Evolutionary conservation across 2,888 invertebrate genomes (phyloP).

Genomic region (Deilephila porcellus): DNA sequence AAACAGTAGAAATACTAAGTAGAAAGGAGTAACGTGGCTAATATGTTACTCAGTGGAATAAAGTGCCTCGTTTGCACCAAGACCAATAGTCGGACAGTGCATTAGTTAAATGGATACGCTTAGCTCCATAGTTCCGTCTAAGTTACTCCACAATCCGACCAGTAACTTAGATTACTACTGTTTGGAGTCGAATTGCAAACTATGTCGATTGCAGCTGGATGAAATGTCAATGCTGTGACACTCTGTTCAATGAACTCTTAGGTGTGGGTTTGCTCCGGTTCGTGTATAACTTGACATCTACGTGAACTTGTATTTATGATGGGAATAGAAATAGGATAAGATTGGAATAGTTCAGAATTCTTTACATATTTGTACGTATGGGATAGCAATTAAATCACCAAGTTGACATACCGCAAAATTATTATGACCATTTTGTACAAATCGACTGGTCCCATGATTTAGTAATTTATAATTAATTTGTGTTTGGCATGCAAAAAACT

Average conservation of each 20-base stretch:
- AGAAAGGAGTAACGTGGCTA: slow-evolving; percentile 56
- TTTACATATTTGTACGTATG: no score
- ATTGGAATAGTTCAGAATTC: neutral
- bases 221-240: slow-evolving; percentile 62
- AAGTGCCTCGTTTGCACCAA: slow-evolving; percentile 79
- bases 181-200: slow-evolving; percentile 71
- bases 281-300: neutral
- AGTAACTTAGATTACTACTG: slow-evolving; percentile 76
- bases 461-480: no score
- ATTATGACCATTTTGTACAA: no score
- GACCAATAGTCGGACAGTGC: slow-evolving; percentile 81
- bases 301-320: neutral
- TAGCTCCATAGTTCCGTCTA: slow-evolving; percentile 70
- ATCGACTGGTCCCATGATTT: no score
- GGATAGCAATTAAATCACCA: no score
- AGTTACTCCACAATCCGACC: slow-evolving; percentile 75
- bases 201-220: slow-evolving; percentile 60
- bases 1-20: slow-evolving; percentile 45
- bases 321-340: neutral
- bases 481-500: no score
- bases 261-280: no score
- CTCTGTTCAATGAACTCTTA: neutral
- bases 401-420: no score
- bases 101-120: slow-evolving; percentile 82
- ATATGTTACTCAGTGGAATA: slow-evolving; percentile 73